Base-by-base conservation (phyloP, 2,797 vertebrate species). In the Phataginus tricuspis region DNA sequence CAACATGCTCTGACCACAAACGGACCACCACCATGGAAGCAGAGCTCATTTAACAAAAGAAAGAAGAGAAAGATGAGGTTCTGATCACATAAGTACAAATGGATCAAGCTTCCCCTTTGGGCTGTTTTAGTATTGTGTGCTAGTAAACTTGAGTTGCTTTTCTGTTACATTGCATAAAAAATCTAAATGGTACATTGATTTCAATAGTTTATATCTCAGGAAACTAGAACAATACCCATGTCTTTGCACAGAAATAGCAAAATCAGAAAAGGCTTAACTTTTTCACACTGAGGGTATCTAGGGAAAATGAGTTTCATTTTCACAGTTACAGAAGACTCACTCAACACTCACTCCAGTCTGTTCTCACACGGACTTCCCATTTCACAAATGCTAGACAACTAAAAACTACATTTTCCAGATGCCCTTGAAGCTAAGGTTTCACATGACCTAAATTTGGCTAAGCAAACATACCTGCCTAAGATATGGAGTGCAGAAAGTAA, bases 161-260 rank as follows among this genome's bases (percentile, higher is more conserved):
- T 90, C 37, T 85, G 13, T 82, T 85, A 91, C 6, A 89, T 16
- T 61, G 57, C 63, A 90, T 51, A 57, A 69, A 72, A 91, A 89
- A 96, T 37, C 29, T 92, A 86, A 94, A 86, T 42, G 51, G 55
- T 74, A 94, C 34, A 27, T 13, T 94, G 7, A 75, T 90, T 90
- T 91, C 80, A 89, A 37, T 42, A 72, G 72, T n/a, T 85, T 95
- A 72, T 79, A 82, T 25, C 59, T 92, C 49, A 71, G 49, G 61
- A 94, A 96, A 89, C 49, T 51, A 69, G 13, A 72, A 94, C 25
- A 95, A 89, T 34, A 82, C 2, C 31, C 18, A 79, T 10, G 14
- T 49, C 57, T 89, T 71, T 86, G 39, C 29, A 79, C 4, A 72
- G 29, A 93, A 72, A 86, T 11, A 86, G 63, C 55, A 91, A 93